Evolutionary conservation across 2,113 vertebrate genomes (phyloP).

Genomic region (Pardalotus punctatus): DNA sequence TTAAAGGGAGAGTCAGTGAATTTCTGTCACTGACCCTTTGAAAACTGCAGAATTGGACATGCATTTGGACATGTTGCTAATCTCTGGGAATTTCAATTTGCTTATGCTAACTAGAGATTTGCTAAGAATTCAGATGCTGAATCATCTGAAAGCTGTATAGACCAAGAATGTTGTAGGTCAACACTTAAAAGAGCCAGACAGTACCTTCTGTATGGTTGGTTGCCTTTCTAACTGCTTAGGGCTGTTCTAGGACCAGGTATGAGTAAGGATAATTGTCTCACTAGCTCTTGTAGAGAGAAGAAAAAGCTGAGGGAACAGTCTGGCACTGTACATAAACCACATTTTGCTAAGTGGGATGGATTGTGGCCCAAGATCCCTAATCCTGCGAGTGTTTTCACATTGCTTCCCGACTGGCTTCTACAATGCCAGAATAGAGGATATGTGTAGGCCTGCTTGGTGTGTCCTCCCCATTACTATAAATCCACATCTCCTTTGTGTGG

Average conservation of each 20-base stretch:
- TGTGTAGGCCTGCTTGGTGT: background rate
- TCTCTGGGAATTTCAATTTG: background rate
- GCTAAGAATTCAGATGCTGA: background rate
- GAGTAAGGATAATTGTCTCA: background rate
- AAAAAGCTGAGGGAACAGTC: background rate
- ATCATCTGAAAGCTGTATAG: background rate
- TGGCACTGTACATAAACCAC: background rate
- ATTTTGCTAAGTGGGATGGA: background rate
- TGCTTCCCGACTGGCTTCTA: background rate
- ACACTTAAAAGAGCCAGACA: background rate
- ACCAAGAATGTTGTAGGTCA: background rate
- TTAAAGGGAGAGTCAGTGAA: background rate
- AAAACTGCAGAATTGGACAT: background rate
- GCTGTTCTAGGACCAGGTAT: background rate
- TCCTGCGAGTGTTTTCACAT: background rate
- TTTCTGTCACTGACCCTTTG: background rate
- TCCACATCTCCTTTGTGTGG: background rate
- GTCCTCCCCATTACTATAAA: background rate
- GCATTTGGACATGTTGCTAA: background rate
- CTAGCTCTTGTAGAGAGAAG: background rate
- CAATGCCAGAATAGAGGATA: background rate
- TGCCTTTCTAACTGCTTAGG: background rate
- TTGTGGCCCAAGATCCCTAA: background rate
- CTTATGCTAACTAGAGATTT: background rate
- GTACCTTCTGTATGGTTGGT: background rate